Conservation (phyloP, 2,888 invertebrate genomes). For the Actias luna region DNA sequence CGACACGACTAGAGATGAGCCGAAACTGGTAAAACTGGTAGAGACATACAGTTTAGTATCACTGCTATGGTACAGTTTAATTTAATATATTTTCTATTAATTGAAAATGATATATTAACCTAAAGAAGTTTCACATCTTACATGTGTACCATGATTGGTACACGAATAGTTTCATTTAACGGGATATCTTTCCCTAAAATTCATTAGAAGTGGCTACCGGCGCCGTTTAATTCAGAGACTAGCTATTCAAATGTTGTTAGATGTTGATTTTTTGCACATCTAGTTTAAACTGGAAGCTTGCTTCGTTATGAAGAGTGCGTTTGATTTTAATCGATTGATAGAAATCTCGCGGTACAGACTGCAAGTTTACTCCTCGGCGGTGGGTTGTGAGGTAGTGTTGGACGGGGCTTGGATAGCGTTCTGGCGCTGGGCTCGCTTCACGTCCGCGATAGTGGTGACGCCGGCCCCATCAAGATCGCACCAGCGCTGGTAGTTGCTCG, state of each 20-base stretch:
- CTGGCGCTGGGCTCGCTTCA: constrained; percentile 67
- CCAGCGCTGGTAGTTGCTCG: constrained; percentile 95
- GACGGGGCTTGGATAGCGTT: constrained; percentile 36
- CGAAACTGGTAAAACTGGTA: no score
- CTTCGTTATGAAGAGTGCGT: not conserved
- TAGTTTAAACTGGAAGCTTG: constrained; percentile 1
- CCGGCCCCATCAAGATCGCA: constrained; percentile 91
- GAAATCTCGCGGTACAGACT: not conserved
- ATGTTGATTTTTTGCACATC: not conserved
- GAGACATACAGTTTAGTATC: no score
- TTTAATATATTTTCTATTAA: no score
- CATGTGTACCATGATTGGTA: no score
- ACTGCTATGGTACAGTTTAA: no score
- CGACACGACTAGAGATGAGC: no score
- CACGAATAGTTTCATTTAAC: no score
- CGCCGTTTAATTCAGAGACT: constrained; percentile 4
- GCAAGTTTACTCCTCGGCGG: constrained; percentile 51
- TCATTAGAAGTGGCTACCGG: not conserved
- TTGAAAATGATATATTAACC: no score
- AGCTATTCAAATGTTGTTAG: not conserved
- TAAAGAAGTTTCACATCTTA: no score
- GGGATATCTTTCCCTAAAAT: not conserved
- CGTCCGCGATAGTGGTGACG: constrained; percentile 86
- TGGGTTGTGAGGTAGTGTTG: constrained; percentile 41
- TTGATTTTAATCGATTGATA: not conserved